Conservation (phyloP, 2,797 vertebrate genomes). For the Gouania willdenowi region DNA sequence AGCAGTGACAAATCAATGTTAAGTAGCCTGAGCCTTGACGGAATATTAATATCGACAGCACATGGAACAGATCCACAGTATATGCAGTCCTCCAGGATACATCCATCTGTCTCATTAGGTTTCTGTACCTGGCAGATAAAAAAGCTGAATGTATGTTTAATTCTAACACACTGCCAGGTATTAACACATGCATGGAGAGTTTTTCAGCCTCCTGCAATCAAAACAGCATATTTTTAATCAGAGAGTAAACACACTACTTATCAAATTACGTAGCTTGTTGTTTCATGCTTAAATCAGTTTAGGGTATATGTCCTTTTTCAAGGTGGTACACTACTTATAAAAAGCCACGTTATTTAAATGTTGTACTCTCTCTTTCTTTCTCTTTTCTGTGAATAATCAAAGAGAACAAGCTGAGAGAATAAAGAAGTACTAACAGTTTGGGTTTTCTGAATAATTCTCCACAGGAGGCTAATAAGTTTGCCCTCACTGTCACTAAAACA, state of each 20-base stretch:
- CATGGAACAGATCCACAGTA: constrained; percentile 22
- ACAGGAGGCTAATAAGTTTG: constrained; percentile 47
- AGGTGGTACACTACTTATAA: too few species aligned
- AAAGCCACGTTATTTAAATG: too few species aligned
- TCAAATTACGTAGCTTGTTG: too few species aligned
- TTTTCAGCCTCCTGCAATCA: constrained; percentile 19
- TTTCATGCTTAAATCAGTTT: too few species aligned
- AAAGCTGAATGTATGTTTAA: constrained; percentile 38
- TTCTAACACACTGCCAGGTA: constrained; percentile 28
- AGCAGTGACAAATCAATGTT: constrained; percentile 46
- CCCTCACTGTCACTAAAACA: constrained; percentile 35
- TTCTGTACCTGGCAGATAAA: constrained; percentile 9
- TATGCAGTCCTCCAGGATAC: constrained; percentile 8
- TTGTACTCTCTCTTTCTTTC: too few species aligned
- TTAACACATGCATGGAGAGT: constrained; percentile 23
- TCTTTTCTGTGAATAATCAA: constrained; percentile 42
- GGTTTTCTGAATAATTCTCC: constrained; percentile 46
- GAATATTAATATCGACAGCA: constrained; percentile 34
- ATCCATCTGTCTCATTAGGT: constrained; percentile 22
- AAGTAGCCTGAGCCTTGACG: constrained; percentile 18
- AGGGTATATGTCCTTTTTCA: too few species aligned
- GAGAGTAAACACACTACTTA: too few species aligned
- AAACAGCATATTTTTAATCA: background rate
- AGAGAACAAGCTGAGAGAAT: constrained; percentile 4
- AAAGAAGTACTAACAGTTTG: too few species aligned